Percentiles rank a stretch among this genome's conserved stretches.
These are phyloP conservation scores for Siniperca undulata DNA, from an alignment of 2,797 vertebrate species.

Conservation along the genomic window DNA sequence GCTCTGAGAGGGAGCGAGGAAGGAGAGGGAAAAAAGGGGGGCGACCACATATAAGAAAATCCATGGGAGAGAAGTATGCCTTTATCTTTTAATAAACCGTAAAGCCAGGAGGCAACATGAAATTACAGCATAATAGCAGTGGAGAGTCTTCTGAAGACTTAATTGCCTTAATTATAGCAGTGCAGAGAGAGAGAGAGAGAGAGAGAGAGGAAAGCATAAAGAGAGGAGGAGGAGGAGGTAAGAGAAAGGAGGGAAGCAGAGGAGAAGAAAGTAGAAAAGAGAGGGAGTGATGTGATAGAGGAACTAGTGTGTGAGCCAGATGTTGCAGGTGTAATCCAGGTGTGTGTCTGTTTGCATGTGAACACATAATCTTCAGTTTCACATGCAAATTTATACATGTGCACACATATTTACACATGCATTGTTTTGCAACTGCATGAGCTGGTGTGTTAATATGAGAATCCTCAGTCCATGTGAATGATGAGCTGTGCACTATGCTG, in stretches of 20 bases:
- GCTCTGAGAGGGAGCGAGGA: constrained; percentile 51
- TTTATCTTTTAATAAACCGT: constrained; percentile 90
- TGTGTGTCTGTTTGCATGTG: constrained; percentile 15
- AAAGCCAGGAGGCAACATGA: constrained; percentile 88
- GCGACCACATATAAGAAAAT: constrained; percentile 85
- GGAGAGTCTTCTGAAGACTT: constrained; percentile 87
- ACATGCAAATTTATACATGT: accelerated
- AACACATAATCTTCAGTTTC: background rate
- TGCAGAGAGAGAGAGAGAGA: constrained; percentile 52
- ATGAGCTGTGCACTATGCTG: constrained; percentile 24
- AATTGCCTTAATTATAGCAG: constrained; percentile 89
- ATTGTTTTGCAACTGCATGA: background rate
- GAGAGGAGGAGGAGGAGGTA: constrained; percentile 47
- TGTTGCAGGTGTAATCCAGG: constrained; percentile 71
- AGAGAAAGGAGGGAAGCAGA: constrained; percentile 31
- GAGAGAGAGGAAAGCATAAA: constrained; percentile 28
- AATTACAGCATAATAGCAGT: constrained; percentile 87
- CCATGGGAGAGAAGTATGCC: constrained; percentile 85
- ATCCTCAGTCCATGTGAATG: background rate
- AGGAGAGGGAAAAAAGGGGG: constrained; percentile 39
- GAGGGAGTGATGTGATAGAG: constrained; percentile 26
- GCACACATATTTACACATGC: background rate
- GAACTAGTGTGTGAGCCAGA: constrained; percentile 14
- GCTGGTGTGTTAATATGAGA: background rate
- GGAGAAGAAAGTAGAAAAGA: constrained; percentile 42